A percentile compares a stretch with the other conserved stretches of the same genome.
Conservation (phyloP, 2,797 vertebrate species). For the Sebastes wilsoni region DNA sequence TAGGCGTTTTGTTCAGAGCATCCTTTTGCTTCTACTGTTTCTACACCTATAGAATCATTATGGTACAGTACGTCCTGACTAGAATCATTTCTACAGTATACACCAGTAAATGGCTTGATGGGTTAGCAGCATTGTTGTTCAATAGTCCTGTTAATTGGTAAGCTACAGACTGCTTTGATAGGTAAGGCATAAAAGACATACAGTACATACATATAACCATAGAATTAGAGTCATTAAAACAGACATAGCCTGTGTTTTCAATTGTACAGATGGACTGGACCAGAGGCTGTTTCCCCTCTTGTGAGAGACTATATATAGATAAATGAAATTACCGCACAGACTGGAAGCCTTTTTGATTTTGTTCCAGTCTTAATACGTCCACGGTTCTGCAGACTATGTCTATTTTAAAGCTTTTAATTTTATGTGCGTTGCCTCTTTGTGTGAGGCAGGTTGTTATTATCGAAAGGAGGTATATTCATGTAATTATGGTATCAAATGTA, state of each 20-base stretch:
- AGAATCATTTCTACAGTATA: slow-evolving; percentile 66
- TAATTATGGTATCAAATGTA: slow-evolving; percentile 85
- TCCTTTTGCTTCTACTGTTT: slow-evolving; percentile 54
- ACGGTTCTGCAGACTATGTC: slow-evolving; percentile 63
- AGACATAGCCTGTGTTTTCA: slow-evolving; percentile 63
- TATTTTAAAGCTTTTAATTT: slow-evolving; percentile 80
- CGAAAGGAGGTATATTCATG: slow-evolving; percentile 78
- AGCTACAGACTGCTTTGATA: slow-evolving; percentile 77
- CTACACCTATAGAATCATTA: slow-evolving; percentile 59
- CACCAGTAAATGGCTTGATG: slow-evolving; percentile 73
- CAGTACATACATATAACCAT: slow-evolving; percentile 63
- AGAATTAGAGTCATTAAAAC: slow-evolving; percentile 75
- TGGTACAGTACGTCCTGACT: slow-evolving; percentile 54
- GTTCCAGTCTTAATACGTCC: slow-evolving; percentile 40
- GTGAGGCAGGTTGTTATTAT: slow-evolving; percentile 74
- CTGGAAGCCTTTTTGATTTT: slow-evolving; percentile 51
- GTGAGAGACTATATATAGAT: slow-evolving; percentile 43
- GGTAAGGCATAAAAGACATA: slow-evolving; percentile 59
- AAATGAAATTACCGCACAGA: slow-evolving; percentile 38
- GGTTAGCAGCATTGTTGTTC: slow-evolving; percentile 78
- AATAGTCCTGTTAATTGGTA: slow-evolving; percentile 76
- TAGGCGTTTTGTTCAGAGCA: slow-evolving; percentile 44
- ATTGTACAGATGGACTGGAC: slow-evolving; percentile 60
- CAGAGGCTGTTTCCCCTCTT: slow-evolving; percentile 36
- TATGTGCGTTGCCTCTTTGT: slow-evolving; percentile 65